A percentile compares a stretch with the other conserved stretches of the same genome.
Conservation (phyloP, 2,797 vertebrate genomes). For the Acipenser ruthenus region DNA sequence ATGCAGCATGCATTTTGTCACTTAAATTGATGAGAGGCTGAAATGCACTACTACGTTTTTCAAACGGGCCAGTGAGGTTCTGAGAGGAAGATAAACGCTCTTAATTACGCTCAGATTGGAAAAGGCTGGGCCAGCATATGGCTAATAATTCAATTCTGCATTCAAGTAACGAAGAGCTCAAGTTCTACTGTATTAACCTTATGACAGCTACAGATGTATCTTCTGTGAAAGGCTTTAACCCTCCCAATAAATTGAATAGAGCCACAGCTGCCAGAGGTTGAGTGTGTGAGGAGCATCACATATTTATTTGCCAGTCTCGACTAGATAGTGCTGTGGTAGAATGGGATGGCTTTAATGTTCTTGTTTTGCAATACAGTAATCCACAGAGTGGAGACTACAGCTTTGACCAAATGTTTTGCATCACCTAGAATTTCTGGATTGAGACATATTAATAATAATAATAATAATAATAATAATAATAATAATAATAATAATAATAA, state of each 20-base stretch:
- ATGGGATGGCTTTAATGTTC: too few relatives aligned
- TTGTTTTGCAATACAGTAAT: too few relatives aligned
- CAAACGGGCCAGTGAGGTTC: not conserved
- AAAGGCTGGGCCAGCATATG: not conserved
- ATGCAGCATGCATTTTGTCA: slow-evolving; percentile 1
- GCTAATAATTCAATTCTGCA: not conserved
- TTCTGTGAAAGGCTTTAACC: not conserved
- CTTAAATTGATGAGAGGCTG: slow-evolving; percentile 10
- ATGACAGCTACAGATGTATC: not conserved
- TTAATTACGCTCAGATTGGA: not conserved
- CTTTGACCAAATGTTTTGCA: too few relatives aligned
- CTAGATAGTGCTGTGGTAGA: too few relatives aligned
- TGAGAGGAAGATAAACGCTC: not conserved
- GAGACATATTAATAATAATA: too few relatives aligned
- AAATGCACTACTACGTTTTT: not conserved
- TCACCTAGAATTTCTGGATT: too few relatives aligned
- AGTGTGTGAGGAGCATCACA: too few relatives aligned
- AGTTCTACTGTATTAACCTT: not conserved
- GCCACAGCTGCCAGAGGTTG: too few relatives aligned
- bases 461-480: too few relatives aligned
- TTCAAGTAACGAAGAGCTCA: not conserved
- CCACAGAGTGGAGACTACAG: too few relatives aligned
- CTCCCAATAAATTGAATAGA: not conserved
- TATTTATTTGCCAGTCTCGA: too few relatives aligned
- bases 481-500: too few relatives aligned